Evolutionary conservation across 2,113 vertebrate species (phyloP).

Genomic region (Amazona guildingii): DNA sequence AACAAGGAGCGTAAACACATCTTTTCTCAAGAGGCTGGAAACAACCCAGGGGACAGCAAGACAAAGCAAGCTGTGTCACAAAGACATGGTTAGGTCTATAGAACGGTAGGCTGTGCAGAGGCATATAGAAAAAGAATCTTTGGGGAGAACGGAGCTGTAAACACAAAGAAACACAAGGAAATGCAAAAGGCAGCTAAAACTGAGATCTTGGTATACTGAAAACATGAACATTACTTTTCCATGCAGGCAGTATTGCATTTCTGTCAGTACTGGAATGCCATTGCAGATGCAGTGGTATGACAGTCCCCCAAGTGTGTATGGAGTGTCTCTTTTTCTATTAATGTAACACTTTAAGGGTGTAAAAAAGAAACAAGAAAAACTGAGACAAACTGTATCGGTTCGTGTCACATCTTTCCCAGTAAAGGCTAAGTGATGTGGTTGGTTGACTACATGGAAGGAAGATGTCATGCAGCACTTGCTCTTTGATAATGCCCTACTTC

Average conservation of each 20-base stretch:
- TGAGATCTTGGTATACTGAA: neutral
- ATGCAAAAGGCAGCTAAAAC: neutral
- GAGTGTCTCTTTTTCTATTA: neutral
- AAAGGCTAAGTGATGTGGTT: neutral
- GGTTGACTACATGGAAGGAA: constrained; percentile 10
- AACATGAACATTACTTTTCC: fast-evolving
- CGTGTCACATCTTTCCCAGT: neutral
- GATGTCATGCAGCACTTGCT: constrained; percentile 15
- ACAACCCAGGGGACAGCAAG: neutral
- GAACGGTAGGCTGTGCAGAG: neutral
- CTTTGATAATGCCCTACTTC: constrained; percentile 61
- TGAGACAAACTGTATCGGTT: neutral
- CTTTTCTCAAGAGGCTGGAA: neutral
- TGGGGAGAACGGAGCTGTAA: neutral
- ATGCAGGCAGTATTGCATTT: neutral
- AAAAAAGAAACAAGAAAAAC: neutral
- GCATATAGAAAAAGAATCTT: neutral
- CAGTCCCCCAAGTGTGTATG: neutral
- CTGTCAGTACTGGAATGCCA: neutral
- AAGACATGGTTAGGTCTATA: neutral
- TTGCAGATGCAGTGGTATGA: neutral
- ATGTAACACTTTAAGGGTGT: neutral
- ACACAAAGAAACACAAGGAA: neutral
- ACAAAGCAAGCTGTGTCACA: neutral
- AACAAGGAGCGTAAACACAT: neutral